Conservation (phyloP, 1,140 invertebrate species). For the Octopus sinensis region DNA sequence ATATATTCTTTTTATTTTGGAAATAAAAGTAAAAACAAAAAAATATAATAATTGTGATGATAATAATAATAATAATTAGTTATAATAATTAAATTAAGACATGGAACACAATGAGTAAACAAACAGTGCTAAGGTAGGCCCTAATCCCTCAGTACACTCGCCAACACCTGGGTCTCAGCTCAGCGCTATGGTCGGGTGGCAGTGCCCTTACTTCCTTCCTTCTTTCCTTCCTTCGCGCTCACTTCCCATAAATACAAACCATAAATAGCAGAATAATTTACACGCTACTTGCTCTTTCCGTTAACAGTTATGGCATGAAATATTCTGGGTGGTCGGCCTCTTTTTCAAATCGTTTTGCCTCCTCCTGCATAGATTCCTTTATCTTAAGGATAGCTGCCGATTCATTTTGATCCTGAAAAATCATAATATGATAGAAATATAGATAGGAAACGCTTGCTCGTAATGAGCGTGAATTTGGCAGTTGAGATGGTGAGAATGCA, state of each 20-base stretch:
- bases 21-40: no score
- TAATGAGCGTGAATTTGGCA: conserved; percentile 4
- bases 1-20: no score
- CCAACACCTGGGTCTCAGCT: conserved; percentile 14
- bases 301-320: conserved; percentile 43
- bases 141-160: conserved; percentile 15
- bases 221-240: conserved; percentile 2
- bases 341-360: conserved; percentile 99
- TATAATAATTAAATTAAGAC: not conserved
- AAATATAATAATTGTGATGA: no score
- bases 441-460: not conserved
- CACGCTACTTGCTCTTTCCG: conserved; percentile 14
- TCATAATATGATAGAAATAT: conserved; percentile 24
- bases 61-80: no score
- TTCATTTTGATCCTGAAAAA: conserved; percentile 90
- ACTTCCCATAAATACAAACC: conserved; percentile 16
- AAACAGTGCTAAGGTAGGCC: conserved; percentile 11
- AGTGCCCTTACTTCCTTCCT: not conserved
- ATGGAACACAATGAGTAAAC: conserved; percentile 1
- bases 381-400: conserved; percentile 98
- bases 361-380: conserved; percentile 99
- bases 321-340: conserved; percentile 66
- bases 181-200: not conserved
- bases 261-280: conserved; percentile 18
- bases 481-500: conserved; percentile 12